Evolutionary conservation across 2,888 invertebrate species (phyloP).

Genomic region (Chydorus sphaericus): DNA sequence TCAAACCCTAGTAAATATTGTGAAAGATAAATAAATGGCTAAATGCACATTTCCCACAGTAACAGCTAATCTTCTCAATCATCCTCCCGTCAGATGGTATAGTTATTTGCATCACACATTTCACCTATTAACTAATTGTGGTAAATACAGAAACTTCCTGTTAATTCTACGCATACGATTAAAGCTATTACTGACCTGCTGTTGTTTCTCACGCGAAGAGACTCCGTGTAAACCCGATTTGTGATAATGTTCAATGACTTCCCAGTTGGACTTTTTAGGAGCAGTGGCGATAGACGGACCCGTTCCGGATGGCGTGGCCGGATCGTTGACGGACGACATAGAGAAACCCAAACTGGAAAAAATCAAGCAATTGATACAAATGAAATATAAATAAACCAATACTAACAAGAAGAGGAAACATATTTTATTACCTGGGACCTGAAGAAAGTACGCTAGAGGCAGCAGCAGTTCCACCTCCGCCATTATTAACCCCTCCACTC

Average conservation of each 20-base stretch:
- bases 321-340: constrained; percentile 33
- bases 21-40: too few relatives aligned
- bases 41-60: too few relatives aligned
- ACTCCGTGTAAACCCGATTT: constrained; percentile 32
- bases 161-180: too few relatives aligned
- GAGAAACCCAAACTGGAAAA: constrained; percentile 27
- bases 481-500: not conserved
- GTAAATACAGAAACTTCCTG: too few relatives aligned
- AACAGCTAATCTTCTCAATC: too few relatives aligned
- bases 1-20: too few relatives aligned
- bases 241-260: constrained; percentile 75
- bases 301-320: constrained; percentile 31
- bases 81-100: too few relatives aligned
- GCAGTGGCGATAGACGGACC: constrained; percentile 25
- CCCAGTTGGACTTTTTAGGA: constrained; percentile 73
- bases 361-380: not conserved
- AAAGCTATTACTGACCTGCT: not conserved
- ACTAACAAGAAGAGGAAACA: not conserved
- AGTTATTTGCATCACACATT: too few relatives aligned
- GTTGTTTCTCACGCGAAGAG: constrained; percentile 12
- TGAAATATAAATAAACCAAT: not conserved
- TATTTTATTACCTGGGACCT: not conserved
- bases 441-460: constrained; percentile 1
- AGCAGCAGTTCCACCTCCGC: not conserved
- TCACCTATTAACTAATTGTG: too few relatives aligned